Base-by-base conservation (phyloP, 2,797 vertebrate species). In the Champsocephalus gunnari region DNA sequence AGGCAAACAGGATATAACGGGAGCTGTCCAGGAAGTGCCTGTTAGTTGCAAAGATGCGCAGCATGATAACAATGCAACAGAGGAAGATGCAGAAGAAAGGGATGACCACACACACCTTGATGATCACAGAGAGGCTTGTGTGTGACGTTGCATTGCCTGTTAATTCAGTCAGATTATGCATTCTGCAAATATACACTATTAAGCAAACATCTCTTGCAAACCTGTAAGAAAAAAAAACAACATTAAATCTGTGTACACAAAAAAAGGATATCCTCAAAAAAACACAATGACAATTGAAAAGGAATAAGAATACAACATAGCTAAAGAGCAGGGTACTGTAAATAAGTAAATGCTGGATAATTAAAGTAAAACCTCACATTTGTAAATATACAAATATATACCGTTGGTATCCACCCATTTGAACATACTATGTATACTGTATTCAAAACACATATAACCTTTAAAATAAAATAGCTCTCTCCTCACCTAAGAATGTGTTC, bases 1-100 rank as follows among this genome's bases (percentile, higher is more conserved):
- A 91, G 64, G 87, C 81, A 67, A 95, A 96, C 55, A 96, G 88
- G 66, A 95, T 77, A 63, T 96, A 95, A 6, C 94, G 94, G 0
- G 94, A 75, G 4, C 77, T 93, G 45, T 95, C 93, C 77, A 94
- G 83, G 75, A 95, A 92, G 73, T 93, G 92, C 8, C 91, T 89
- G 63, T 93, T 90, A 45, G 94, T 93, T 1, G 86, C 90, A 69
- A 95, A 94, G 50, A 93, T 90, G 72, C 91, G 87, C 53, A 96
- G 72, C 88, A 94, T 94, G 71, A 95, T 50, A 3, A 53, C 54
- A 9, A 94, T 89, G 76, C 82, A 94, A 85, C 24, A 94, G 55
- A 95, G 75, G 85, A 95, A 95, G 83, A 92, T 0, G 7, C 79
- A 81, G 74, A 95, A 93, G 61, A 93, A 68, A 0, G 94, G 92